Percentiles rank a stretch among this genome's conserved stretches.
Evolutionary conservation across 1,140 invertebrate genomes (phyloP).

Genomic region (Triops longicaudatus): DNA sequence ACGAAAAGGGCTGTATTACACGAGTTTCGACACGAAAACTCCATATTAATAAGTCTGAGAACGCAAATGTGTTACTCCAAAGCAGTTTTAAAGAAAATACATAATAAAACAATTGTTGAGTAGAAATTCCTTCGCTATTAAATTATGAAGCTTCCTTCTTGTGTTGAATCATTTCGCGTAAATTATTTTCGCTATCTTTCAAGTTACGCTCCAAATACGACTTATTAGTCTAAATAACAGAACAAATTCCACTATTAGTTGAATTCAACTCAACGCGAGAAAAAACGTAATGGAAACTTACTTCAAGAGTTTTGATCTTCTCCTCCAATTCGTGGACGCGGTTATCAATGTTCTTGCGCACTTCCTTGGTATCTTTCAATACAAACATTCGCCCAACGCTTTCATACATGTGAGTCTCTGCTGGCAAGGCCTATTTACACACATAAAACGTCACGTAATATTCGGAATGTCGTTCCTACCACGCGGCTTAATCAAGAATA

Average conservation of each 20-base stretch:
- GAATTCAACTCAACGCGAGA: slow-evolving; percentile 1
- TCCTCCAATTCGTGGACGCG: slow-evolving; percentile 52
- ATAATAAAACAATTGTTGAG: not conserved
- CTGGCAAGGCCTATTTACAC: not conserved
- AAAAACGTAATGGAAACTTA: slow-evolving; percentile 36
- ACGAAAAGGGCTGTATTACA: too few relatives aligned
- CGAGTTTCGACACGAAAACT: not conserved
- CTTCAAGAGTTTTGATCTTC: slow-evolving; percentile 63
- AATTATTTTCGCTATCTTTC: slow-evolving; percentile 74
- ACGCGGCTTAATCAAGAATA: slow-evolving; percentile 27
- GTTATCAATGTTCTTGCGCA: slow-evolving; percentile 54
- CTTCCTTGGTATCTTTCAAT: slow-evolving; percentile 54
- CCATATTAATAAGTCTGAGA: not conserved
- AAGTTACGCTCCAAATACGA: slow-evolving; percentile 63
- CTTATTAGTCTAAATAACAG: slow-evolving; percentile 54
- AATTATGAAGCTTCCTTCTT: slow-evolving; percentile 43
- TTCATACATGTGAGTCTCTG: slow-evolving; percentile 59
- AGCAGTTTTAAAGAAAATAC: slow-evolving; percentile 13
- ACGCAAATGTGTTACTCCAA: not conserved
- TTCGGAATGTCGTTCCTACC: slow-evolving; percentile 18
- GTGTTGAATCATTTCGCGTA: slow-evolving; percentile 72
- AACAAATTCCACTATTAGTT: slow-evolving; percentile 24
- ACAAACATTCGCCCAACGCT: slow-evolving; percentile 76
- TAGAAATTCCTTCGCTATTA: not conserved
- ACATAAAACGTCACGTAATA: not conserved